Evolutionary conservation across 2,888 invertebrate genomes (phyloP).

Genomic region (Epirrhoe alternata): DNA sequence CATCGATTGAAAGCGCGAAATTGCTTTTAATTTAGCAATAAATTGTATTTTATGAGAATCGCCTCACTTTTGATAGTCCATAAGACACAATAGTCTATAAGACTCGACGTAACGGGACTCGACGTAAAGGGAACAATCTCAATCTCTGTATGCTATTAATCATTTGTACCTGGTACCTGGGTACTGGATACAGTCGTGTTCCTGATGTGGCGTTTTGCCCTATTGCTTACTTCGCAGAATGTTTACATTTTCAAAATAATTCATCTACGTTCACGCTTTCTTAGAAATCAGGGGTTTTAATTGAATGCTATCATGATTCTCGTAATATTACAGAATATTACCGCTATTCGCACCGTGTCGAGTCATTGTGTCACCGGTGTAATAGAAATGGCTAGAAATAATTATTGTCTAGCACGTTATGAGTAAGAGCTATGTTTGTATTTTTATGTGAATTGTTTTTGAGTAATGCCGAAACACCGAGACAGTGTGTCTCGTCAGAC

Average conservation of each 20-base stretch:
- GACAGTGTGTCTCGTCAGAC: constrained; percentile 60
- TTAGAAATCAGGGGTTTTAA: background rate
- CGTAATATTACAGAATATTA: background rate
- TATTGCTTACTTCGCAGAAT: background rate
- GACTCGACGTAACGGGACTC: too few species aligned
- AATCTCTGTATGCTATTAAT: too few species aligned
- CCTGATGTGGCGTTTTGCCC: too few species aligned
- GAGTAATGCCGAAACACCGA: constrained; percentile 46
- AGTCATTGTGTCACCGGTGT: constrained; percentile 1
- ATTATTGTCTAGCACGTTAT: constrained; percentile 13
- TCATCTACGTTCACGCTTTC: background rate
- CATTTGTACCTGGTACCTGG: too few species aligned
- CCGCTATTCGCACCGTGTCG: background rate
- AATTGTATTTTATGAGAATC: background rate
- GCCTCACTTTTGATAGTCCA: too few species aligned
- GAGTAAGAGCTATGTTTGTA: constrained; percentile 19
- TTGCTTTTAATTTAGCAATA: constrained; percentile 38
- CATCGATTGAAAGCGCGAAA: constrained; percentile 38
- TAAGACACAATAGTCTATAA: too few species aligned
- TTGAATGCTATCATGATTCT: background rate
- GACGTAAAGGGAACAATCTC: too few species aligned
- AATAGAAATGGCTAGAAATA: constrained; percentile 8
- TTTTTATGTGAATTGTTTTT: constrained; percentile 24
- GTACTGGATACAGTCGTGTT: too few species aligned
- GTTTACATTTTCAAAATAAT: background rate